Percentiles rank a stretch among this genome's conserved stretches.
Conservation (phyloP, 2,888 invertebrate genomes). For the Zele albiditarsus region DNA sequence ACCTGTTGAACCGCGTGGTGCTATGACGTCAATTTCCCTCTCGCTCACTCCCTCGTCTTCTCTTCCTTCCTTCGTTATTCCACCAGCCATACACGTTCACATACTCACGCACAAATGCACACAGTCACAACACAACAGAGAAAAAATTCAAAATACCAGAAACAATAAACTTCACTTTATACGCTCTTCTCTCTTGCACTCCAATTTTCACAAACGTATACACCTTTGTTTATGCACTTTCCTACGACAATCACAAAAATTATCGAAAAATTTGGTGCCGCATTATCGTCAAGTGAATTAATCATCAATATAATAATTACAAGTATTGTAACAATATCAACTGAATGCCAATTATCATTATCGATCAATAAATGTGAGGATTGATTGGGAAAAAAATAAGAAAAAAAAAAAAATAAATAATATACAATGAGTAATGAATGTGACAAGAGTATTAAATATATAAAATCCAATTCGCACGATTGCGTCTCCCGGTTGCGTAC, state of each 20-base stretch:
- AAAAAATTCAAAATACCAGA: conserved; percentile 16
- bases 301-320: background rate
- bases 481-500: background rate
- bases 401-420: background rate
- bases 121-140: conserved; percentile 15
- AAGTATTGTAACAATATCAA: no score
- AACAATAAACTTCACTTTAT: conserved; percentile 26
- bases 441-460: background rate
- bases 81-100: conserved; percentile 28
- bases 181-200: background rate
- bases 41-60: conserved; percentile 36
- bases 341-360: no score
- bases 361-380: no score
- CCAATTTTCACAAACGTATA: background rate
- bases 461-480: background rate
- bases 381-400: background rate
- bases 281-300: background rate
- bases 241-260: background rate
- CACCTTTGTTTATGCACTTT: no score
- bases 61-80: conserved; percentile 26
- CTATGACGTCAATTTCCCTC: conserved; percentile 46
- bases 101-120: conserved; percentile 19
- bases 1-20: conserved; percentile 58
- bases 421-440: background rate
- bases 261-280: background rate